Conservation (phyloP, 2,113 vertebrate genomes). For the Semnopithecus entellus region DNA sequence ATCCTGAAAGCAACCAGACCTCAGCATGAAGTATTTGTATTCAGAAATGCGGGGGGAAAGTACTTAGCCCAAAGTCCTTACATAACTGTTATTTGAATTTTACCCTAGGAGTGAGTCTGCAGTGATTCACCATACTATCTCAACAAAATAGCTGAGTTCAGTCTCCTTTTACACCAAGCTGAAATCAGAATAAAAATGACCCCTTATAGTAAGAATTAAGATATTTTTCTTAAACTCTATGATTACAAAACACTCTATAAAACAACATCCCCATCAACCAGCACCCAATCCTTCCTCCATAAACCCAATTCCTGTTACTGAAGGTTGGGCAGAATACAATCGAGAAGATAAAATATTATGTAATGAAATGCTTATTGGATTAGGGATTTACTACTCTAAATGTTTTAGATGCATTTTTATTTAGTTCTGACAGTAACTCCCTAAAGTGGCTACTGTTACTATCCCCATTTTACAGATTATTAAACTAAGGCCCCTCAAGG, state of each 20-base stretch:
- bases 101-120: neutral
- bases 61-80: neutral
- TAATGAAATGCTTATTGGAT: neutral
- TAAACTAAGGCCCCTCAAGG: neutral
- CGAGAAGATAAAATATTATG: neutral
- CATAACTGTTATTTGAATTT: neutral
- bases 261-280: neutral
- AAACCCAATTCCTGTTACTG: neutral
- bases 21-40: neutral
- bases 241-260: neutral
- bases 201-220: neutral
- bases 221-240: neutral
- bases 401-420: neutral
- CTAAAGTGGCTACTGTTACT: neutral
- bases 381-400: neutral
- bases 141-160: neutral
- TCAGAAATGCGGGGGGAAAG: neutral
- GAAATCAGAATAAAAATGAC: neutral
- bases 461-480: neutral
- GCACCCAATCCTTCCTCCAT: neutral
- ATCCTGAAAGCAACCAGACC: neutral
- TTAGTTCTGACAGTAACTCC: neutral
- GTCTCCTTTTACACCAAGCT: neutral
- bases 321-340: neutral
- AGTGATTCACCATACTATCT: neutral